Evolutionary conservation across 92 coral and sea anemone species (phyloP).

Genomic region (Epizoanthus illoricatus): DNA sequence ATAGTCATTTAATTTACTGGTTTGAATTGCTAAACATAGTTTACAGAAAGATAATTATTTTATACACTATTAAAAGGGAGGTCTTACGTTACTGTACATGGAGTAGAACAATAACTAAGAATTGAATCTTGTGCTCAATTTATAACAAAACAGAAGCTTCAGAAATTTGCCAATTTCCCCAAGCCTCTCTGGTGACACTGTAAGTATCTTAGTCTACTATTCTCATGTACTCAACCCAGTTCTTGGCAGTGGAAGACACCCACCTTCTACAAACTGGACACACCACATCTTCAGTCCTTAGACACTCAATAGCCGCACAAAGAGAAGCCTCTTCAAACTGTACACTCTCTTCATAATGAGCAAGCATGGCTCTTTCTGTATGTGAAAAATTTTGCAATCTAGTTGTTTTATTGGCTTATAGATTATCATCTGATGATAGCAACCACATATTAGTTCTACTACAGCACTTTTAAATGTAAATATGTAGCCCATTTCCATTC

Average conservation of each 20-base stretch:
- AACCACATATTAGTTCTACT: too few species aligned
- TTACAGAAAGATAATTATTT: not conserved
- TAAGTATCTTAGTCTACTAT: too few species aligned
- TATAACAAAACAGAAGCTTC: too few species aligned
- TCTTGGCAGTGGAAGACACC: not conserved
- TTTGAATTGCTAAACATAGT: too few species aligned
- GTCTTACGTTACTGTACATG: not conserved
- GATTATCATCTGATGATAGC: too few species aligned
- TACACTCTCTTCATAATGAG: constrained; percentile 75
- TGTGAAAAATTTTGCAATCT: not conserved
- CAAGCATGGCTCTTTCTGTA: constrained; percentile 72
- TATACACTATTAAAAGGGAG: not conserved
- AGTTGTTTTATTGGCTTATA: not conserved
- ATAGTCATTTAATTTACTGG: not conserved
- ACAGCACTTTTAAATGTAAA: too few species aligned
- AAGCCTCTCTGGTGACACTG: too few species aligned
- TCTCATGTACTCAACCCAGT: not conserved
- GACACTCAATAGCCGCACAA: constrained; percentile 89
- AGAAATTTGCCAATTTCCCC: too few species aligned
- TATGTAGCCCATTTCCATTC: too few species aligned
- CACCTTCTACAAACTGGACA: constrained; percentile 96
- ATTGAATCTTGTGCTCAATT: not conserved
- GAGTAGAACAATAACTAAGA: not conserved
- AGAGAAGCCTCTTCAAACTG: constrained; percentile 91
- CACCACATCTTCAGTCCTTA: constrained; percentile 77